Evolutionary conservation across 1,140 invertebrate genomes (phyloP).

Genomic region (Meteorus sp.): DNA sequence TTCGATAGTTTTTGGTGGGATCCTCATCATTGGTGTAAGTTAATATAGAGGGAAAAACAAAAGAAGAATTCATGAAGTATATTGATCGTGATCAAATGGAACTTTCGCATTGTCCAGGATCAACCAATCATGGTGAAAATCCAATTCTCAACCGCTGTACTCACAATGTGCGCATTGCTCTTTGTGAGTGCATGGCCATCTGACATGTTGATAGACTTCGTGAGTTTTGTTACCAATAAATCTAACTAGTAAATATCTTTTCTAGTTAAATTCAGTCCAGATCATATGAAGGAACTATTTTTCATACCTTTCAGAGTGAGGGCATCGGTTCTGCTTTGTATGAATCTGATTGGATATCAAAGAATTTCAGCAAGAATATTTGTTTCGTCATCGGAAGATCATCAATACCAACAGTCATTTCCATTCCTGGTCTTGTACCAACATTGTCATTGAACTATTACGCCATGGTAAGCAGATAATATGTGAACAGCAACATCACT

Average conservation of each 20-base stretch:
- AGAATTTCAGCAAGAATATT: conserved; percentile 14
- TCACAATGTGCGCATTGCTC: background rate
- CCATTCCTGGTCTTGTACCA: conserved; percentile 27
- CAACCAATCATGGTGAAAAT: background rate
- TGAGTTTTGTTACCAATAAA: too few species aligned
- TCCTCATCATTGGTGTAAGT: conserved; percentile 9
- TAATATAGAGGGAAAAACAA: too few species aligned
- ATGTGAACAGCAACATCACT: too few species aligned
- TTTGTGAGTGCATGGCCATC: conserved; percentile 1
- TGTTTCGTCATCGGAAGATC: conserved; percentile 25
- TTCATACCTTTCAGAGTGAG: conserved; percentile 25
- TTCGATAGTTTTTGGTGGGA: background rate
- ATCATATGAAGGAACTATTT: too few species aligned
- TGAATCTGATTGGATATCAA: conserved; percentile 29
- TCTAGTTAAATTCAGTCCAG: too few species aligned
- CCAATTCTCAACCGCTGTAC: background rate
- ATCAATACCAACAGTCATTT: conserved; percentile 24
- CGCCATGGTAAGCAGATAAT: too few species aligned
- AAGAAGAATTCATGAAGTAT: too few species aligned
- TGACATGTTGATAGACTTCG: conserved; percentile 1
- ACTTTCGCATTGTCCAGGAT: background rate
- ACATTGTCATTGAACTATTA: conserved; percentile 28
- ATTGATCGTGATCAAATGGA: too few species aligned
- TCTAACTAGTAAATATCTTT: too few species aligned
- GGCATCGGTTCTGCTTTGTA: conserved; percentile 19